Evolutionary conservation across 92 coral and sea anemone species (phyloP).

Genomic region (Epizoanthus stellaris): DNA sequence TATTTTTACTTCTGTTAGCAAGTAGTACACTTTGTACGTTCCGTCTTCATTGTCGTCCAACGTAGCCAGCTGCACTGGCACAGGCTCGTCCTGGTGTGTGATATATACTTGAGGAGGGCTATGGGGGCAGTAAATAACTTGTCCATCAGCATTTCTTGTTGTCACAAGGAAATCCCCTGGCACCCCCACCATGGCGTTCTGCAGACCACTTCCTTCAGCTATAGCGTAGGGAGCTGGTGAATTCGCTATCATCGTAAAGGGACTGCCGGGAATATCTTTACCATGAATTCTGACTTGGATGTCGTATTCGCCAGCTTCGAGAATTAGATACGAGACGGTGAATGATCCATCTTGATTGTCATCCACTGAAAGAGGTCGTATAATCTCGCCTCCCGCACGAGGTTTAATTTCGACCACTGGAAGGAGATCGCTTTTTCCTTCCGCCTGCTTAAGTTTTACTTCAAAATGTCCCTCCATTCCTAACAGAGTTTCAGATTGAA

Average conservation of each 20-base stretch:
- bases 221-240: slow-evolving; percentile 19
- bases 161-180: slow-evolving; percentile 1
- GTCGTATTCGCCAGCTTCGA: slow-evolving; percentile 26
- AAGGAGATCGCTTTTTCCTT: slow-evolving; percentile 12
- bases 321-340: slow-evolving; percentile 19
- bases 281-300: slow-evolving; percentile 25
- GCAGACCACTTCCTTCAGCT: slow-evolving; percentile 26
- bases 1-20: not conserved
- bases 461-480: slow-evolving; percentile 32
- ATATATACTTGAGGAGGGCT: slow-evolving; percentile 17
- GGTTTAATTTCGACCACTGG: slow-evolving; percentile 20
- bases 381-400: not conserved
- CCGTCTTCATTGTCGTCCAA: slow-evolving; percentile 32
- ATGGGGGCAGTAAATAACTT: slow-evolving; percentile 2
- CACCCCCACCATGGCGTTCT: slow-evolving; percentile 25
- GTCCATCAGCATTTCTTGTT: slow-evolving; percentile 12
- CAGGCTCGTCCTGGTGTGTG: not conserved
- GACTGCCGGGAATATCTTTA: slow-evolving; percentile 27
- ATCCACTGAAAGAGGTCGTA: slow-evolving; percentile 31
- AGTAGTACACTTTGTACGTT: slow-evolving; percentile 4
- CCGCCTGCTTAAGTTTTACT: slow-evolving; percentile 15
- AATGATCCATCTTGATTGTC: slow-evolving; percentile 38
- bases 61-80: slow-evolving; percentile 8
- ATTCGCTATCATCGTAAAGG: slow-evolving; percentile 5
- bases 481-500: slow-evolving; percentile 7